These are phyloP conservation scores for Bedellia somnulentella DNA, from an alignment of 2,888 invertebrate species.

Conservation along the genomic window DNA sequence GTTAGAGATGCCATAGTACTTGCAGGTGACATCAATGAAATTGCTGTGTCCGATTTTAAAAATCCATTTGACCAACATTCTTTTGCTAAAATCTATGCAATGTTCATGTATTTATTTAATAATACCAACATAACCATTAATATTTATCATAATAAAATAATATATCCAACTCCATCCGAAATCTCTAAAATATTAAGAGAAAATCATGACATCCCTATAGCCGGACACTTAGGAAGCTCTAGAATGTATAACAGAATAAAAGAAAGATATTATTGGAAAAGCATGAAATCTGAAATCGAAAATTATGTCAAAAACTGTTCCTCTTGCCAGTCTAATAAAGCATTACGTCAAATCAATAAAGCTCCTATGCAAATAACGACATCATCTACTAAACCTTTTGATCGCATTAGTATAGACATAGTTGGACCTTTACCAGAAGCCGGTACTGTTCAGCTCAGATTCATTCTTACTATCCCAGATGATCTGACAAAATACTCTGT, in stretches of 20 bases:
- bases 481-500: slow-evolving; percentile 10
- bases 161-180: neutral
- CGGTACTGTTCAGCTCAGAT: slow-evolving; percentile 8
- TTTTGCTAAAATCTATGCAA: too few relatives aligned
- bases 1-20: too few relatives aligned
- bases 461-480: slow-evolving; percentile 10
- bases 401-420: slow-evolving; percentile 6
- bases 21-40: slow-evolving; percentile 1
- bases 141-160: slow-evolving; percentile 1
- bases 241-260: slow-evolving; percentile 1
- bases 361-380: slow-evolving; percentile 4
- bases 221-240: neutral
- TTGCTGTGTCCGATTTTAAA: slow-evolving; percentile 4
- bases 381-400: slow-evolving; percentile 8
- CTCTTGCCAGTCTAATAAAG: neutral
- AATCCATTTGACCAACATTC: slow-evolving; percentile 1
- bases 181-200: slow-evolving; percentile 1
- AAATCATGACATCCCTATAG: slow-evolving; percentile 1
- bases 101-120: too few relatives aligned
- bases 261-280: slow-evolving; percentile 1
- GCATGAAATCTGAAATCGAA: slow-evolving; percentile 2
- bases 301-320: neutral
- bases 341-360: neutral
- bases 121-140: neutral
- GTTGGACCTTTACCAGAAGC: slow-evolving; percentile 4